Evolutionary conservation across 2,113 vertebrate genomes (phyloP).

Genomic region (Tapirus terrestris): DNA sequence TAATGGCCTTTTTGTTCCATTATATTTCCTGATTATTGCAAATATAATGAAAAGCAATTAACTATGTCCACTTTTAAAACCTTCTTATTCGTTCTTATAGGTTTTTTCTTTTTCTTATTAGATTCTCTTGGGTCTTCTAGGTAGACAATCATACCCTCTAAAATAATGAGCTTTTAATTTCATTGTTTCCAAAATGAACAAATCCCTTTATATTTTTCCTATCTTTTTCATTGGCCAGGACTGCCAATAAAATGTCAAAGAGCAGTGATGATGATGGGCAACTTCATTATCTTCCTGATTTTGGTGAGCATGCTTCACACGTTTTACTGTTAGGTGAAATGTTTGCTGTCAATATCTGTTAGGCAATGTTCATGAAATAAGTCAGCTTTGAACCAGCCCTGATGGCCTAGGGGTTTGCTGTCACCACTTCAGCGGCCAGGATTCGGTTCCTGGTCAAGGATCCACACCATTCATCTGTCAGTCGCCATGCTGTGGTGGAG

Average conservation of each 20-base stretch:
- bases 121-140: not conserved
- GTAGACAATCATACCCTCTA: not conserved
- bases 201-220: not conserved
- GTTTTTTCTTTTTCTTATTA: not conserved
- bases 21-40: not conserved
- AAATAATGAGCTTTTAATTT: not conserved
- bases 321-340: not conserved
- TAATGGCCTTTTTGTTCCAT: not conserved
- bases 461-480: too few species aligned
- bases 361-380: not conserved
- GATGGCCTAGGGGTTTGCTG: too few species aligned
- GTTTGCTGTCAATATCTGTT: not conserved
- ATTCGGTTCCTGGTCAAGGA: too few species aligned
- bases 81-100: not conserved
- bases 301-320: not conserved
- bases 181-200: not conserved
- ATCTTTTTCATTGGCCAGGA: not conserved
- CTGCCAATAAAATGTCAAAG: not conserved
- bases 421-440: too few species aligned
- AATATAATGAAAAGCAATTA: not conserved
- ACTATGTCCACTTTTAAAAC: not conserved
- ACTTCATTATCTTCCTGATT: not conserved
- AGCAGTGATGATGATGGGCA: not conserved
- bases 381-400: not conserved
- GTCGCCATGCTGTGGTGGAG: too few species aligned